Evolutionary conservation across 2,113 vertebrate genomes (phyloP), one percentile per base, ranked within the genome.

Genomic region (Hiodon tergisus): DNA sequence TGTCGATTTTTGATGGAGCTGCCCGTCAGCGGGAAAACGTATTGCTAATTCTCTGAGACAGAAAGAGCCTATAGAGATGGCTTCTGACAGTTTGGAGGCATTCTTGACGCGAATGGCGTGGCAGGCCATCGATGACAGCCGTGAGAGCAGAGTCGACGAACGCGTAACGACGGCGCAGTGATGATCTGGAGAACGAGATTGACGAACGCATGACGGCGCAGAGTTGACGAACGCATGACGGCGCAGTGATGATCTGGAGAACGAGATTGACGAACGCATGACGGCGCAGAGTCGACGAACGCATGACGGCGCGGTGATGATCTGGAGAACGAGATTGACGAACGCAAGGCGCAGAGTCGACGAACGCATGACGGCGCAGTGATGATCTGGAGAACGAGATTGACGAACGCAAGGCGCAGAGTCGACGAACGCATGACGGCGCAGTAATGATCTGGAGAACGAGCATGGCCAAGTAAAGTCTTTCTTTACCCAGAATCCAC

Each of bases 21-120:
- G 16, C 48, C 77, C 63, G 54, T 80, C 68, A 62, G 47, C 10
- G 31, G 66, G 72, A 70, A 74, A 74, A 78, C 48, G 72, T 67
- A 50, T 57, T 31, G 54, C 57, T 67, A 74, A 77, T 67, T 71
- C 76, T 71, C 53, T 6, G 60, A 66, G 72, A 78, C 52, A 60
- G 72, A 78, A 76, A 65, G 9, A 66, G 65, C 67, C 71, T 8
- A 68, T 68, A 71, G 58, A 53, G n/a, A 65, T 53, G 16, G 16
- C 7, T 8, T 5, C 52, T 74, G 67, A 77, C 72, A 67, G 58
- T 68, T 77, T 51, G 50, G 59, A 61, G 63, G 62, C 67, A 53
- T 71, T 57, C 31, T 77, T 76, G 75, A 50, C 59, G 47, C 47
- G 72, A 70, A 55, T 66, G 60, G 59, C 50, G 60, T 6, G 50